Evolutionary conservation across 2,797 vertebrate genomes (phyloP).

Genomic region (Hippocampus kuda): DNA sequence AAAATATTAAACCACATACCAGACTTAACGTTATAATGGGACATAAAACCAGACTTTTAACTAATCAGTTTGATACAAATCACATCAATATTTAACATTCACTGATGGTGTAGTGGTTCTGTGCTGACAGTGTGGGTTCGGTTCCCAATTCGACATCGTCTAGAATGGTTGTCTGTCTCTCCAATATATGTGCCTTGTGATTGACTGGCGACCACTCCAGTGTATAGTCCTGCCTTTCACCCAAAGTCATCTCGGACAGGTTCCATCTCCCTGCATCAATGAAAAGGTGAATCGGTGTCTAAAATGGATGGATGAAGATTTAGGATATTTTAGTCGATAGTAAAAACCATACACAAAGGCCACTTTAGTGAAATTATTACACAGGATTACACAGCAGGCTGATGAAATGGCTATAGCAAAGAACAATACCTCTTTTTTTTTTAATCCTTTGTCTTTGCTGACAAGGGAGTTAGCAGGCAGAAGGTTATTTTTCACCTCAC

Average conservation of each 20-base stretch:
- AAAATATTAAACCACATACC: slow-evolving; percentile 6
- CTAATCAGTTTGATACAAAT: background rate
- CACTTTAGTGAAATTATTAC: slow-evolving; percentile 32
- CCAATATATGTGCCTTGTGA: no score
- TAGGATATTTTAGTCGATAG: slow-evolving; percentile 7
- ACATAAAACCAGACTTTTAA: background rate
- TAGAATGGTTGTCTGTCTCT: background rate
- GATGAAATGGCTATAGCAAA: slow-evolving; percentile 24
- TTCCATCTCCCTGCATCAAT: background rate
- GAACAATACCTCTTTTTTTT: slow-evolving; percentile 12
- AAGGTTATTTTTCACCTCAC: slow-evolving; percentile 48
- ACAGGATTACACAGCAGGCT: slow-evolving; percentile 9
- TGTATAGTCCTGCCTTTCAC: background rate
- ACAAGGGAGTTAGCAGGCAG: slow-evolving; percentile 20
- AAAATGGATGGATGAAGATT: background rate
- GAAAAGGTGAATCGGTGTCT: background rate
- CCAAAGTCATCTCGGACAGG: background rate
- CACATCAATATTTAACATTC: background rate
- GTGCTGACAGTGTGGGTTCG: no score
- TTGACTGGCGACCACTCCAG: background rate
- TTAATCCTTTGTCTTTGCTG: slow-evolving; percentile 15
- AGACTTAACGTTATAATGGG: slow-evolving; percentile 3
- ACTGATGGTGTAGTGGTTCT: no score
- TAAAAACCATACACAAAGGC: slow-evolving; percentile 23
- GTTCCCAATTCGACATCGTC: background rate